Evolutionary conservation across 1,140 invertebrate genomes (phyloP).

Genomic region (Diachasma alloeum): DNA sequence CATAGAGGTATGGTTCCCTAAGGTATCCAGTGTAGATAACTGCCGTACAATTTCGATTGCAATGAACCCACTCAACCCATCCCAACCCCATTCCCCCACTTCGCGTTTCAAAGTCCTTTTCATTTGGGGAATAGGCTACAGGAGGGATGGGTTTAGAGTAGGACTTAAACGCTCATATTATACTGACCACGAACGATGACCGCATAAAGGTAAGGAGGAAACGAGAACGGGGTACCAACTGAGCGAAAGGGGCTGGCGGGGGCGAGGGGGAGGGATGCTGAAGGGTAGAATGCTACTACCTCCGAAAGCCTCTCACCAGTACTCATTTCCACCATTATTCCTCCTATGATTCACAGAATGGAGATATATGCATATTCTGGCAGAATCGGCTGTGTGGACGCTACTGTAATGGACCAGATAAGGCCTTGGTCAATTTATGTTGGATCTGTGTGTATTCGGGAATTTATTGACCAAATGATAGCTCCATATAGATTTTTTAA

Average conservation of each 20-base stretch:
- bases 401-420: slow-evolving; percentile 1
- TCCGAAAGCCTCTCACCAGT: neutral
- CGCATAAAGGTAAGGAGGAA: slow-evolving; percentile 1
- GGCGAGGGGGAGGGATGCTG: neutral
- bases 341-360: neutral
- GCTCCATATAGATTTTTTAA: neutral
- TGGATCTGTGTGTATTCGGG: neutral
- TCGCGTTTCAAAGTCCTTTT: neutral
- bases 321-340: slow-evolving; percentile 6
- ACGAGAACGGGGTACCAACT: neutral
- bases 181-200: slow-evolving; percentile 2
- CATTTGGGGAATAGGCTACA: neutral
- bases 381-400: neutral
- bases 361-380: neutral
- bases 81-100: neutral
- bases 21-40: slow-evolving; percentile 9
- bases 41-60: slow-evolving; percentile 17
- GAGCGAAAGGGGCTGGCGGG: neutral
- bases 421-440: neutral
- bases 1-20: neutral
- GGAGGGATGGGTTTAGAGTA: neutral
- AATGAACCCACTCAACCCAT: neutral
- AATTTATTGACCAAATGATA: neutral
- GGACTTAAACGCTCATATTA: slow-evolving; percentile 9
- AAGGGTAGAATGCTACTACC: neutral